phyloP scores from a whole-genome alignment of 2,888 invertebrate species.

The Priocnemis perturbator region DNA sequence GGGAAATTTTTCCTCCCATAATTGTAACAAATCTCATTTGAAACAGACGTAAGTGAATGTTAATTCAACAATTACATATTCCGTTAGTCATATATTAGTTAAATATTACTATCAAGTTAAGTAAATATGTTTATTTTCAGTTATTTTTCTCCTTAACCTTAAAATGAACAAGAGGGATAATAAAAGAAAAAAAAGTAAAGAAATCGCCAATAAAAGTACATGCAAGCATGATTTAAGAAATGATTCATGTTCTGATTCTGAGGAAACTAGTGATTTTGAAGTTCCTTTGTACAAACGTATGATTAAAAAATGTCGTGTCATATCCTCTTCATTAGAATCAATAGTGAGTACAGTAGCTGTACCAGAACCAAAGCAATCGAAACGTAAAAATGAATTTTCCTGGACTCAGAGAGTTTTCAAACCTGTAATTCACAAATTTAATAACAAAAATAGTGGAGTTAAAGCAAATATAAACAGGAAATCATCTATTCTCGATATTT shows the following conservation, averaged over 20 bases:
- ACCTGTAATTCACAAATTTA: constrained; percentile 23
- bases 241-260: constrained; percentile 13
- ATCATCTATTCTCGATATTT: constrained; percentile 26
- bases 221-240: constrained; percentile 7
- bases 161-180: constrained; percentile 10
- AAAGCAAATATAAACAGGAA: constrained; percentile 18
- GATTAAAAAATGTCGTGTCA: constrained; percentile 13
- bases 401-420: constrained; percentile 11
- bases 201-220: constrained; percentile 9
- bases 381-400: constrained; percentile 11
- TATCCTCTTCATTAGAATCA: constrained; percentile 5
- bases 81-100: no score
- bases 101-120: no score
- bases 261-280: constrained; percentile 14
- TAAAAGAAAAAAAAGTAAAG: constrained; percentile 10
- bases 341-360: neutral
- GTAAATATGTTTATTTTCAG: no score
- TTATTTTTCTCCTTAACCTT: constrained; percentile 10
- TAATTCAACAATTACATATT: constrained; percentile 26
- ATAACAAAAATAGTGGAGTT: constrained; percentile 18
- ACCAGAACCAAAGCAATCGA: constrained; percentile 4
- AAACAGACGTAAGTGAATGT: constrained; percentile 25
- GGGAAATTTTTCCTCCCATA: constrained; percentile 19
- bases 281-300: constrained; percentile 1
- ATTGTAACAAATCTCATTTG: constrained; percentile 26